Percentiles rank a stretch among this genome's conserved stretches.
phyloP scores from a whole-genome alignment of 1,140 invertebrate genomes.

The Mamestra configurata region DNA sequence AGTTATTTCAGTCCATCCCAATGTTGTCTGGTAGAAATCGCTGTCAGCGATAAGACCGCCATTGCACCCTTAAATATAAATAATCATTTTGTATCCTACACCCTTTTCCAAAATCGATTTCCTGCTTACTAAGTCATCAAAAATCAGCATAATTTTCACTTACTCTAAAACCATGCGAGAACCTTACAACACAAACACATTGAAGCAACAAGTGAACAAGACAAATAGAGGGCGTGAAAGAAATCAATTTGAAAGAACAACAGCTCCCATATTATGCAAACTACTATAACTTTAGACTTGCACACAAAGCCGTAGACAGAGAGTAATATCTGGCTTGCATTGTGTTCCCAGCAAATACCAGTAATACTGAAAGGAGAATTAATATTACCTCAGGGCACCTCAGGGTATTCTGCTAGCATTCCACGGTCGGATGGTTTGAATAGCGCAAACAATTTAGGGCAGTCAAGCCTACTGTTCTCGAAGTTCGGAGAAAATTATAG shows the following conservation, averaged over 20 bases:
- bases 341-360: conserved; percentile 20
- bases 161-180: background rate
- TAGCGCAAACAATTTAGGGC: conserved; percentile 13
- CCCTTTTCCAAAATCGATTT: background rate
- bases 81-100: too few species aligned
- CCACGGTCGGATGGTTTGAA: conserved; percentile 35
- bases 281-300: background rate
- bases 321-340: conserved; percentile 9
- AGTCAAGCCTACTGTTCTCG: conserved; percentile 21
- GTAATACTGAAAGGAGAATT: conserved; percentile 36
- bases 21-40: too few species aligned
- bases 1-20: too few species aligned
- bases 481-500: conserved; percentile 3
- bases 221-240: conserved; percentile 39
- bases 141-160: background rate
- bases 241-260: conserved; percentile 32
- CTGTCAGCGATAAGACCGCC: too few species aligned
- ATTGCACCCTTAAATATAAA: too few species aligned
- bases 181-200: conserved; percentile 21
- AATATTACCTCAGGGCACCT: conserved; percentile 10
- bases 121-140: background rate
- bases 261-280: conserved; percentile 32
- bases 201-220: background rate
- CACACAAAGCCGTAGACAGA: background rate
- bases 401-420: conserved; percentile 9